Base-by-base conservation (phyloP, 2,797 vertebrate species). In the Hyperoplus lanceolatus region DNA sequence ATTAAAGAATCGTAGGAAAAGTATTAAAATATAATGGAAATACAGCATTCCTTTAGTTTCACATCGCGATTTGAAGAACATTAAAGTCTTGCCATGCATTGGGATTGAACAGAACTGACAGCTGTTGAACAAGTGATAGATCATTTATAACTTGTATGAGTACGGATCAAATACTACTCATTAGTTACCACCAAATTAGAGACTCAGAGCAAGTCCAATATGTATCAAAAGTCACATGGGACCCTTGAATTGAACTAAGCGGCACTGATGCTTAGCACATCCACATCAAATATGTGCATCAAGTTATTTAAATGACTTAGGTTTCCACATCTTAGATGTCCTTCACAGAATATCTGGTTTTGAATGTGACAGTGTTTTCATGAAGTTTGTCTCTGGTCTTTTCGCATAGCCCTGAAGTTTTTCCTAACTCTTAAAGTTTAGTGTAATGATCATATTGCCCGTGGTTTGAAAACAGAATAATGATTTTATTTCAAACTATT, bases 371-470 rank as follows among this genome's bases (percentile, higher is more conserved):
- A n/a, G 9, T 6, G 13, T 66, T 50, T 70, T 69, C 41, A 16
- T 75, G 48, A 63, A 68, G 50, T 50, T 29, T 42, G n/a, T 61
- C 29, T 80, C 70, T 80, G 71, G 73, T 75, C 50, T 78, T 51
- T 55, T 51, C 10, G 15, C 18, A 51, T 6, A 10, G 29, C 59
- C 56, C 46, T 53, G 29, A 48, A 67, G 51, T 48, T 7, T 65
- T 66, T 12, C 0, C n/a, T 13, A 68, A 53, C 36, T 51, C 38
- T 36, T 67, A 41, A 67, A 69, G 21, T 15, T 6, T 29, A 70
- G 50, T n/a, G 16, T 8, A 15, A 45, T 16, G 41, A 77, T 77
- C 62, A 56, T 1, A 36, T 62, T 56, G 51, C 39, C 6, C 16
- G 60, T 8, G 29, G 41, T 43, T 54, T 55, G 12, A 72, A 70